These are phyloP conservation scores for Microcebus lehilahytsara DNA, from an alignment of 2,113 vertebrate species.

Conservation along the genomic window DNA sequence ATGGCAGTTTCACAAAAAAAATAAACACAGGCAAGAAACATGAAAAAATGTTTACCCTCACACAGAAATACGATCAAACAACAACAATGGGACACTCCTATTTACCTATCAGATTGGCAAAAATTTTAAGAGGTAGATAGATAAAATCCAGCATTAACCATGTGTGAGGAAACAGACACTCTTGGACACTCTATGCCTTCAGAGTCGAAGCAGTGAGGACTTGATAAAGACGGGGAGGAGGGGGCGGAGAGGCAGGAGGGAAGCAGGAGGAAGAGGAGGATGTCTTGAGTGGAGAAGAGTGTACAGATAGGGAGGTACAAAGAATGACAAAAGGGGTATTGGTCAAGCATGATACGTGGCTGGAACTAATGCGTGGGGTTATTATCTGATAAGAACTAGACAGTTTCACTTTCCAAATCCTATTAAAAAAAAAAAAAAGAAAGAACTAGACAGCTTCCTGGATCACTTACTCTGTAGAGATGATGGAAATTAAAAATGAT, in stretches of 20 bases:
- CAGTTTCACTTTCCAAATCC: too few species aligned
- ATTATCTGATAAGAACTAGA: background rate
- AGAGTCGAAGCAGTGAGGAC: background rate
- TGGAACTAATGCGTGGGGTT: background rate
- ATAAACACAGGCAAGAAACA: background rate
- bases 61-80: background rate
- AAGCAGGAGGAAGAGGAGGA: background rate
- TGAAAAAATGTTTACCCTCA: background rate
- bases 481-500: background rate
- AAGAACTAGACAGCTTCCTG: background rate
- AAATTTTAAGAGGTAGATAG: background rate
- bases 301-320: background rate
- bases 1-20: background rate
- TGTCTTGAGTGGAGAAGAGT: background rate
- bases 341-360: accelerated
- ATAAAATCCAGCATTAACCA: background rate
- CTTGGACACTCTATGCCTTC: background rate
- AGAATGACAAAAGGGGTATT: too few species aligned
- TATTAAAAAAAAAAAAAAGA: too few species aligned
- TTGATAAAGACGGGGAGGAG: too few species aligned
- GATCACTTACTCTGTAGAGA: background rate
- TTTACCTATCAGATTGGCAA: background rate
- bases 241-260: too few species aligned
- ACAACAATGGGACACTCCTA: background rate
- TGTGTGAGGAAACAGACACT: background rate